phyloP scores from a whole-genome alignment of 2,797 vertebrate genomes.

The Luscinia megarhynchos region DNA sequence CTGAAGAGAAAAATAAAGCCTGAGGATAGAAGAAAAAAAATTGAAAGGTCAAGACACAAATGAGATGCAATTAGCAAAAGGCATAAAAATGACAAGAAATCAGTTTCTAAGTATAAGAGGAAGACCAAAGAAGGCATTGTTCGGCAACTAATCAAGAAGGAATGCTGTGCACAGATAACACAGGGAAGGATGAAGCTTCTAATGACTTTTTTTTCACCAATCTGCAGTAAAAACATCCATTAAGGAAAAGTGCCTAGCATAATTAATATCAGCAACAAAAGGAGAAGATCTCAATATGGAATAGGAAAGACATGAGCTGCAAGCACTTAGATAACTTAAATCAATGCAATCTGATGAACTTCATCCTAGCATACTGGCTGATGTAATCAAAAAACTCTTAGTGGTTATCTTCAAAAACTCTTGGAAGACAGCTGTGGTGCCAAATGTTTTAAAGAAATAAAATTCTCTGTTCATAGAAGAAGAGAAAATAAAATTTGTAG shows the following conservation, averaged over 20 bases:
- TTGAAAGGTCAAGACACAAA: slow-evolving; percentile 38
- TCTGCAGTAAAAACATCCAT: slow-evolving; percentile 47
- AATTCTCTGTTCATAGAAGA: neutral
- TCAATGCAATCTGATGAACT: slow-evolving; percentile 28
- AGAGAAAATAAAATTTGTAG: neutral
- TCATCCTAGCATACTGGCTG: neutral
- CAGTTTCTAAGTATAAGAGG: neutral
- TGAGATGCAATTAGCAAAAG: slow-evolving; percentile 47
- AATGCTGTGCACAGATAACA: slow-evolving; percentile 36
- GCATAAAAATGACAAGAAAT: slow-evolving; percentile 39
- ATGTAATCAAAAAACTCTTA: slow-evolving; percentile 32
- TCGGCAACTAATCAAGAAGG: slow-evolving; percentile 47
- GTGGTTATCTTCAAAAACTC: neutral
- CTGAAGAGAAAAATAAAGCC: neutral
- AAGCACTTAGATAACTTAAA: slow-evolving; percentile 18
- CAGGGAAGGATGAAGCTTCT: slow-evolving; percentile 29
- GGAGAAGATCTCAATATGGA: neutral
- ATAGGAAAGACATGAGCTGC: neutral
- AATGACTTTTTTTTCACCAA: slow-evolving; percentile 34
- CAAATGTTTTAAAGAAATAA: neutral
- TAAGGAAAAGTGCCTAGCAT: slow-evolving; percentile 31
- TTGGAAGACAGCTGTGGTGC: neutral
- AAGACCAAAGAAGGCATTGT: slow-evolving; percentile 39
- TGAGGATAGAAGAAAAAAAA: neutral
- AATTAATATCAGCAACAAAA: slow-evolving; percentile 54